A percentile compares a stretch with the other conserved stretches of the same genome.
Evolutionary conservation across 1,140 invertebrate species (phyloP).

Genomic region (Drosophila arizonae): DNA sequence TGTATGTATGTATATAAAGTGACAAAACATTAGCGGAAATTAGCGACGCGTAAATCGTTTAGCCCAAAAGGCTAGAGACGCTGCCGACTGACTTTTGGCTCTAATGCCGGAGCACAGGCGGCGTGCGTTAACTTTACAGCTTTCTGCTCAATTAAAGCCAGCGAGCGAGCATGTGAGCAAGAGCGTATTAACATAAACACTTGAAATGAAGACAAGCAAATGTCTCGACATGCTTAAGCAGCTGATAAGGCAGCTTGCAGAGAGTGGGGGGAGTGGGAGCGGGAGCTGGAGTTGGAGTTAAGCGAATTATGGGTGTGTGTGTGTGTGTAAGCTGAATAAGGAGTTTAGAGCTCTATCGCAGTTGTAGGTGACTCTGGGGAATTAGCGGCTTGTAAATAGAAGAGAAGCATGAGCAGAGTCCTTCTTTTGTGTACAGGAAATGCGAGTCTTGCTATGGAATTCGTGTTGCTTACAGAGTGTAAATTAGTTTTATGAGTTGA

Average conservation of each 20-base stretch:
- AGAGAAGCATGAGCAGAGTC: background rate
- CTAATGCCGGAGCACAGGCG: conserved; percentile 9
- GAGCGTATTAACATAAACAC: conserved; percentile 27
- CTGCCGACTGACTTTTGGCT: conserved; percentile 1
- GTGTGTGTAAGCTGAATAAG: background rate
- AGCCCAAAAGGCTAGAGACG: conserved; percentile 46
- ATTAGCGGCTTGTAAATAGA: background rate
- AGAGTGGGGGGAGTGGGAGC: background rate
- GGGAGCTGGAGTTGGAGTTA: background rate
- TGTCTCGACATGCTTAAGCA: conserved; percentile 1
- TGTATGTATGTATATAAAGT: conserved; percentile 37
- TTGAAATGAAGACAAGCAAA: background rate
- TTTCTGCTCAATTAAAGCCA: conserved; percentile 60
- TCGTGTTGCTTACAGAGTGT: too few species aligned
- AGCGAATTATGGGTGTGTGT: background rate
- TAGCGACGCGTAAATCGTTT: conserved; percentile 78
- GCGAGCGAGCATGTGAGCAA: conserved; percentile 15
- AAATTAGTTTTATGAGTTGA: too few species aligned
- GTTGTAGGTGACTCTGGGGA: too few species aligned
- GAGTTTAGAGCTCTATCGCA: too few species aligned
- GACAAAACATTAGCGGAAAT: conserved; percentile 77
- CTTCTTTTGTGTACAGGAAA: too few species aligned
- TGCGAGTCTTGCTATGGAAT: background rate
- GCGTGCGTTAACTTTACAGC: conserved; percentile 53
- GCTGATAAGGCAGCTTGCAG: background rate